Evolutionary conservation across 2,113 vertebrate genomes (phyloP), one percentile per base, ranked within the genome.

Genomic region (Aviceda subcristata): DNA sequence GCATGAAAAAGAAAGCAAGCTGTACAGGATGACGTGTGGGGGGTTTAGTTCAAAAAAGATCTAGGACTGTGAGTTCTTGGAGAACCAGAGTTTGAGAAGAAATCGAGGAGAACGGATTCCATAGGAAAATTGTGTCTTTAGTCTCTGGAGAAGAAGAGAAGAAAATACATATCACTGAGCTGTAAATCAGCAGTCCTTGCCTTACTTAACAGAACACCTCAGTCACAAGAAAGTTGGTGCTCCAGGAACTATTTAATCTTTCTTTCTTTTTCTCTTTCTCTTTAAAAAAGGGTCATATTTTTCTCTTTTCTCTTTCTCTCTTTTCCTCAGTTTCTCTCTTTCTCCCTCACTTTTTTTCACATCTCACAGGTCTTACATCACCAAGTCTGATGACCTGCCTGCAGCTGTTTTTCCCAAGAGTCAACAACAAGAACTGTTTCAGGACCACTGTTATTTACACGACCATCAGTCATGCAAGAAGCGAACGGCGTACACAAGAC

Each of bases 311-410:
- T 60, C 10, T 50, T 22, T 39, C 13, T 38, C 34, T 66, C 6
- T 0, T 53, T 45, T 50, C 12, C 3, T 59, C 1, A 0, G 10
- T 57, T 57, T 77, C 24, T 48, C 9, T 66, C 20, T 64, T 64
- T 63, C 45, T 53, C 26, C 20, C 12, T 32, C 34, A 15, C 15
- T 55, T n/a, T 53, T 27, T 69, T 78, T 48, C 32, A 16, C 24
- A 29, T 69, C 74, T 48, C 32, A 16, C 24, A 29, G 56, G 5
- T 87, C 62, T 90, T 51, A 43, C 17, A 18, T 51, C 55, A 19
- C 17, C 2, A 82, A 34, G 6, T 36, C 59, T 53, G 66, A 64
- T 78, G 59, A 79, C 14, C 20, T 38, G 7, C 23, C 48, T 73
- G 43, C 48, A 73, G 48, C 43, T 11, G 9, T 36, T 81, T 74